A percentile compares a stretch with the other conserved stretches of the same genome.
Conservation (phyloP, 2,888 invertebrate genomes). For the Malthinus flaveolus region DNA sequence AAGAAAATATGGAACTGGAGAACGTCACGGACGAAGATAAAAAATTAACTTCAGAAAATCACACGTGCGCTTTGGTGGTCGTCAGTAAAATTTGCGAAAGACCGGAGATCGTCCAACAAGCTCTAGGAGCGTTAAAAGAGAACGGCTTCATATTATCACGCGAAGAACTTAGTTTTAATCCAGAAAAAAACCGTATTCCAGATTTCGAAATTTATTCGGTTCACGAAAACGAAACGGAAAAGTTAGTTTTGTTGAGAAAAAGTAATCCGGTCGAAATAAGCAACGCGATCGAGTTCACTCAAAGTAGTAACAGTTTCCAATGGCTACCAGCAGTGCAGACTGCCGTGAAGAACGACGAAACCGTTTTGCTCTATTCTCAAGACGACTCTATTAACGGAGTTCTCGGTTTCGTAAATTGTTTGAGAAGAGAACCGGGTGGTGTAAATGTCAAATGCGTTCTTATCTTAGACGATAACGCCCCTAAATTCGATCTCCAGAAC, state of each 20-base stretch:
- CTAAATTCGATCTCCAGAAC: conserved; percentile 65
- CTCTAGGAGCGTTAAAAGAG: conserved; percentile 3
- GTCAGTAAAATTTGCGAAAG: conserved; percentile 55
- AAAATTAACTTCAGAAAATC: conserved; percentile 54
- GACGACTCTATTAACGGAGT: conserved; percentile 75
- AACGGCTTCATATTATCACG: conserved; percentile 17
- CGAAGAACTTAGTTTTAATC: conserved; percentile 1
- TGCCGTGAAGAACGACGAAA: conserved; percentile 38
- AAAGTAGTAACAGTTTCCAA: conserved; percentile 52
- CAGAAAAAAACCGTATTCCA: conserved; percentile 37
- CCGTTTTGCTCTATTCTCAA: conserved; percentile 65
- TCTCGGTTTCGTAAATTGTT: conserved; percentile 83
- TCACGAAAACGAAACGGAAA: conserved; percentile 58
- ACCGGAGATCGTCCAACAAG: conserved; percentile 48
- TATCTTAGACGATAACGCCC: conserved; percentile 64
- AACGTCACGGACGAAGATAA: conserved; percentile 65
- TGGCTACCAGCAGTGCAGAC: conserved; percentile 60
- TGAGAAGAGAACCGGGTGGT: conserved; percentile 71
- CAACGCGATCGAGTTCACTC: conserved; percentile 56
- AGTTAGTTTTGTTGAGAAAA: conserved; percentile 60
- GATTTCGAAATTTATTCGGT: conserved; percentile 58
- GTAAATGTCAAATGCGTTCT: conserved; percentile 63
- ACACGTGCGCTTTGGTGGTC: conserved; percentile 40
- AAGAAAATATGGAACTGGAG: conserved; percentile 56
- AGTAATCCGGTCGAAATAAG: conserved; percentile 55